These are phyloP conservation scores for Euschistus heros DNA, from an alignment of 1,140 invertebrate species.

Conservation along the genomic window DNA sequence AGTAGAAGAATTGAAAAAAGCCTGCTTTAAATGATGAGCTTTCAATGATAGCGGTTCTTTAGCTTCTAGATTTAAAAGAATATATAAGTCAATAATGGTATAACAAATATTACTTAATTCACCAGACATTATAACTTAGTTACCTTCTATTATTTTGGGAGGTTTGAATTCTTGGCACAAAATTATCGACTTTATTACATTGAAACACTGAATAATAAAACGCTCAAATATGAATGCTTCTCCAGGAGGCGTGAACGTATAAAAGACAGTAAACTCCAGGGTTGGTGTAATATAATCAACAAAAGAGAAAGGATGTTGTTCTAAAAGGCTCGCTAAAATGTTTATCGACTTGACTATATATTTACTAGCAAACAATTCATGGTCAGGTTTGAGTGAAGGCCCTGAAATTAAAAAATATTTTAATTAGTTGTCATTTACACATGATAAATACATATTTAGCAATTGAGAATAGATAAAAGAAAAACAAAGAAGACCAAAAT, in stretches of 20 bases:
- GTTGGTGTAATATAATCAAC: slow-evolving; percentile 65
- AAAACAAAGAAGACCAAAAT: no score
- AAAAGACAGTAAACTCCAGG: slow-evolving; percentile 70
- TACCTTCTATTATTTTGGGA: slow-evolving; percentile 35
- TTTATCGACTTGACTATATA: slow-evolving; percentile 71
- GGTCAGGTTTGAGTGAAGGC: slow-evolving; percentile 38
- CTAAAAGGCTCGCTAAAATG: slow-evolving; percentile 60
- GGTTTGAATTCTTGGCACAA: slow-evolving; percentile 61
- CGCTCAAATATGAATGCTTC: slow-evolving; percentile 65
- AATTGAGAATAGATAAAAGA: background rate
- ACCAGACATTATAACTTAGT: background rate
- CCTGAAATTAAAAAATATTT: slow-evolving; percentile 37
- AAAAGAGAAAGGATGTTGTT: slow-evolving; percentile 65
- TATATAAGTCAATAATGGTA: slow-evolving; percentile 8
- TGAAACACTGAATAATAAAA: slow-evolving; percentile 80
- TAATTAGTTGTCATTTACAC: background rate
- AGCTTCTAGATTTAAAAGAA: slow-evolving; percentile 27
- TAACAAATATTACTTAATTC: background rate
- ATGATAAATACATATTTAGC: background rate
- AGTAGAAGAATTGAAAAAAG: slow-evolving; percentile 59
- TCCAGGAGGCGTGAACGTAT: slow-evolving; percentile 73
- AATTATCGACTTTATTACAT: slow-evolving; percentile 75
- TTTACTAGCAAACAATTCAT: slow-evolving; percentile 58
- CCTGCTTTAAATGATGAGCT: slow-evolving; percentile 54
- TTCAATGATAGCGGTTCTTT: slow-evolving; percentile 36